A percentile compares a stretch with the other conserved stretches of the same genome.
phyloP scores from a whole-genome alignment of 2,113 vertebrate genomes.

The Heliornis fulica region DNA sequence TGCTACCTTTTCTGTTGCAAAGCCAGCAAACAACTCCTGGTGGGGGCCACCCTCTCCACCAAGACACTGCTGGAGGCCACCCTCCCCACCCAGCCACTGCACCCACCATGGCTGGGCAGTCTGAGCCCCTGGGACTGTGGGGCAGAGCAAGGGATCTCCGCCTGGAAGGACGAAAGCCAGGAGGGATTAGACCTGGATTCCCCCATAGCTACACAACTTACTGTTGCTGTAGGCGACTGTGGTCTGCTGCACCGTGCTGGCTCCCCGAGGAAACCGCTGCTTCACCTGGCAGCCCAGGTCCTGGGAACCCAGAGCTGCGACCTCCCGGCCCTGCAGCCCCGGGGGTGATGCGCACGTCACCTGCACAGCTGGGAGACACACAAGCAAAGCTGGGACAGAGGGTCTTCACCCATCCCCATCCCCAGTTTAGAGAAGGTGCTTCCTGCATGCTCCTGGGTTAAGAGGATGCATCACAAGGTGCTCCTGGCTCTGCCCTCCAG shows the following conservation, averaged over 20 bases:
- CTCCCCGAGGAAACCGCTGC: neutral
- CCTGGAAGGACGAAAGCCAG: neutral
- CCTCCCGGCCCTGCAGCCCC: neutral
- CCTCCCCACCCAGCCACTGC: neutral
- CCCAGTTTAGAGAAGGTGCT: neutral
- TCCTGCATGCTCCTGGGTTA: neutral
- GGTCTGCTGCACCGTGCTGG: neutral
- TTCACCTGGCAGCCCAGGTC: slow-evolving; percentile 23
- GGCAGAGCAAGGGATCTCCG: neutral
- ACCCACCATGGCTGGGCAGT: accelerated
- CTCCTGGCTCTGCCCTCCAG: neutral
- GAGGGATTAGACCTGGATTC: accelerated
- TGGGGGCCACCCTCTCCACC: neutral
- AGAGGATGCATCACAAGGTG: neutral
- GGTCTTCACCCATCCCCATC: neutral
- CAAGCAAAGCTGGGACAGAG: neutral
- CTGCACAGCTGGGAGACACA: slow-evolving; percentile 35
- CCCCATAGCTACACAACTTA: slow-evolving; percentile 12
- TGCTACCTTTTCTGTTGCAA: neutral
- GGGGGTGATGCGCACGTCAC: neutral
- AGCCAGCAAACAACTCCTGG: neutral
- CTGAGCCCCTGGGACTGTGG: neutral
- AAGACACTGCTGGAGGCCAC: neutral
- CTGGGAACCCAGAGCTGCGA: neutral
- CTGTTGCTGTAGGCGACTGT: neutral